These are phyloP conservation scores for Leucophenga varia DNA, from an alignment of 1,140 invertebrate genomes.

Conservation along the genomic window DNA sequence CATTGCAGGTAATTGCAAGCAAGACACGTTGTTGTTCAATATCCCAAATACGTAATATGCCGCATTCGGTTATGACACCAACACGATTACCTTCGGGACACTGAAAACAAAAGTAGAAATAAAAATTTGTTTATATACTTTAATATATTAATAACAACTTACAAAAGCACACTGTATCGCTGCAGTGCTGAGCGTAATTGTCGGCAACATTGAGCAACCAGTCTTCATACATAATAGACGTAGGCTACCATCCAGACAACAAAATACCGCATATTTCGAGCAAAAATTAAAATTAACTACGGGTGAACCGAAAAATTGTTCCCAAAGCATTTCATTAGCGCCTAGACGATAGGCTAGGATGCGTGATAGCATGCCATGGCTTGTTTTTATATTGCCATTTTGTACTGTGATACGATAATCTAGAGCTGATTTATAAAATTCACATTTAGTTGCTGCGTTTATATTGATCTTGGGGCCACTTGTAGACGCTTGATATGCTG, in stretches of 20 bases:
- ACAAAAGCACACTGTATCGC: constrained; percentile 50
- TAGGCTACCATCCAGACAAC: constrained; percentile 47
- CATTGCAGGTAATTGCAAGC: constrained; percentile 34
- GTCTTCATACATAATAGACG: constrained; percentile 41
- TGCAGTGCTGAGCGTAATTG: constrained; percentile 36
- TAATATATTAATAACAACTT: too few species aligned
- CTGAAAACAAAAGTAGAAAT: constrained; percentile 12
- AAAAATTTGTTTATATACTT: constrained; percentile 5
- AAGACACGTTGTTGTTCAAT: constrained; percentile 21
- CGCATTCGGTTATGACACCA: constrained; percentile 47
- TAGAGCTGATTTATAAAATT: constrained; percentile 35
- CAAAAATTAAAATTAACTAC: constrained; percentile 50
- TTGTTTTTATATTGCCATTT: constrained; percentile 41
- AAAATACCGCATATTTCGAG: constrained; percentile 46
- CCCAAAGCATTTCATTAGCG: constrained; percentile 25
- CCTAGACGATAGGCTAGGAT: constrained; percentile 25
- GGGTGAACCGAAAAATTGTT: constrained; percentile 43
- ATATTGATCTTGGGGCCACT: constrained; percentile 35
- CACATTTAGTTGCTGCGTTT: constrained; percentile 34
- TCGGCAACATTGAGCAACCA: constrained; percentile 40
- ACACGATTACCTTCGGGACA: constrained; percentile 41
- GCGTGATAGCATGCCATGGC: constrained; percentile 39
- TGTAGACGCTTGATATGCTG: constrained; percentile 25
- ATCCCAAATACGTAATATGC: constrained; percentile 44
- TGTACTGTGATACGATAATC: constrained; percentile 44